Conservation (phyloP, 2,797 vertebrate species). For the Varecia variegata region DNA sequence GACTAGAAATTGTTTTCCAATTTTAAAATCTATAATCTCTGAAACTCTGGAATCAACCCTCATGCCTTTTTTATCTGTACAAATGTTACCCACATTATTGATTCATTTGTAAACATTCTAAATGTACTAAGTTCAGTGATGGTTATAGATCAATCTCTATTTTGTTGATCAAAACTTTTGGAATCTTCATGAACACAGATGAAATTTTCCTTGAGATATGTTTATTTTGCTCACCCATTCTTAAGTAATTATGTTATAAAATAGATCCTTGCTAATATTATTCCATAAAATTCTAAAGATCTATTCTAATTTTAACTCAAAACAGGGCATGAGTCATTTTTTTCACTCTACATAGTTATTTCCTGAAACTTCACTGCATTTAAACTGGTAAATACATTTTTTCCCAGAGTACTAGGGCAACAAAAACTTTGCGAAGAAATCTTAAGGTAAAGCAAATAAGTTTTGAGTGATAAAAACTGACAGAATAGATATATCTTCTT, state of each 20-base stretch:
- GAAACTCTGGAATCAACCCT: not conserved
- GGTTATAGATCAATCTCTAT: not conserved
- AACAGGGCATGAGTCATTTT: not conserved
- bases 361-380: not conserved
- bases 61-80: not conserved
- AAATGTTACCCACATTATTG: not conserved
- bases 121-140: not conserved
- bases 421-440: not conserved
- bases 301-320: not conserved
- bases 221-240: not conserved
- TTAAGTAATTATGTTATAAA: not conserved
- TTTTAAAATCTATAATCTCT: not conserved
- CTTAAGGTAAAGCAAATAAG: not conserved
- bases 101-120: not conserved
- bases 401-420: not conserved
- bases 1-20: not conserved
- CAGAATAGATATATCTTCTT: not conserved
- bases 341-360: not conserved
- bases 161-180: not conserved
- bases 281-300: not conserved
- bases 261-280: not conserved
- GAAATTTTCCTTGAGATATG: not conserved
- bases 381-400: not conserved
- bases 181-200: not conserved
- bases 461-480: not conserved